A percentile compares a stretch with the other conserved stretches of the same genome.
Conservation (phyloP, 2,888 invertebrate genomes). For the Standfussiana lucernea region DNA sequence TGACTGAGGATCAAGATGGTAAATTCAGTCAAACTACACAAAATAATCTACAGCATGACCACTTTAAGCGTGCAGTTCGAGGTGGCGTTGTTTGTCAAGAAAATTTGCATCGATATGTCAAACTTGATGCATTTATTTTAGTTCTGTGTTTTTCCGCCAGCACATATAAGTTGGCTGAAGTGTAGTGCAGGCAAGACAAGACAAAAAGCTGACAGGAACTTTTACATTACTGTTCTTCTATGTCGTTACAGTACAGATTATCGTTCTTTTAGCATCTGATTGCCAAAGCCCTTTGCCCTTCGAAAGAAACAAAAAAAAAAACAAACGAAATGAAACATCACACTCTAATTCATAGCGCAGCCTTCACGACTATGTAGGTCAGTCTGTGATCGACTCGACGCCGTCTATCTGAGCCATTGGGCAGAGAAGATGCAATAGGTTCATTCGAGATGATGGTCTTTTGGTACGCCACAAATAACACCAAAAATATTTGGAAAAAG, state of each 20-base stretch:
- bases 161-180: too few species aligned
- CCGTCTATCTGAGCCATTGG: conserved; percentile 15
- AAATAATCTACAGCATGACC: neutral
- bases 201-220: neutral
- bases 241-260: neutral
- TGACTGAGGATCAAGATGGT: neutral
- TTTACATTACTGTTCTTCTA: too few species aligned
- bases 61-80: too few species aligned
- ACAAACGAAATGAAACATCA: conserved; percentile 38
- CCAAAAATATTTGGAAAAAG: neutral
- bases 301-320: conserved; percentile 32
- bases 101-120: too few species aligned
- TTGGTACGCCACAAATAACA: neutral
- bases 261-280: neutral
- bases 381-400: conserved; percentile 30
- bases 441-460: neutral
- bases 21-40: neutral
- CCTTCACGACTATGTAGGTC: conserved; percentile 66
- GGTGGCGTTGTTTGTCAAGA: too few species aligned
- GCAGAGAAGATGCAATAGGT: conserved; percentile 32
- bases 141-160: too few species aligned
- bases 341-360: conserved; percentile 64
- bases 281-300: conserved; percentile 48
- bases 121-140: too few species aligned
- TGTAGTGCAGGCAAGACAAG: neutral